Conservation (phyloP, 64 coral and sea anemone species). For the Actinia equina region DNA sequence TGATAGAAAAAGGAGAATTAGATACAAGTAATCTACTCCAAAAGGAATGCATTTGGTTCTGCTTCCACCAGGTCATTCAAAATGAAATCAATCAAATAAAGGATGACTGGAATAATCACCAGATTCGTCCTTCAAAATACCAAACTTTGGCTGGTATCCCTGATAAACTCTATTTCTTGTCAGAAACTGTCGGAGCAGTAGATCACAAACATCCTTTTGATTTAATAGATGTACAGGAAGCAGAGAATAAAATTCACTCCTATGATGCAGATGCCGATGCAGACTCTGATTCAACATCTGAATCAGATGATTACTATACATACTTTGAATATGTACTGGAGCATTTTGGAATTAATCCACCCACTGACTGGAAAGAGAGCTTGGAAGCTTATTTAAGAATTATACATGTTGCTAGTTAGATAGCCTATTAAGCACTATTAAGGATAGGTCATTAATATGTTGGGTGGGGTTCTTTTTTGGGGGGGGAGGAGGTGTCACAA, state of each 20-base stretch:
- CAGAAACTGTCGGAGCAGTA: slow-evolving; percentile 14
- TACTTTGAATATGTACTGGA: slow-evolving; percentile 39
- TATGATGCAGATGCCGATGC: slow-evolving; percentile 40
- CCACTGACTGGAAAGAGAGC: slow-evolving; percentile 31
- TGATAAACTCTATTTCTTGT: slow-evolving; percentile 25
- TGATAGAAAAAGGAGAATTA: slow-evolving; percentile 30
- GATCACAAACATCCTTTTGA: slow-evolving; percentile 24
- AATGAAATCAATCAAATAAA: slow-evolving; percentile 27
- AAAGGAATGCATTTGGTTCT: slow-evolving; percentile 40
- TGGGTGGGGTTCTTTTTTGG: too few species aligned
- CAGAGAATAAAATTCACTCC: slow-evolving; percentile 35
- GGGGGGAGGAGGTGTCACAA: too few species aligned
- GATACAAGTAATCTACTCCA: slow-evolving; percentile 24
- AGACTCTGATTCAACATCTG: slow-evolving; percentile 43
- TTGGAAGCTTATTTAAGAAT: slow-evolving; percentile 45
- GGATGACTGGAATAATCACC: slow-evolving; percentile 19
- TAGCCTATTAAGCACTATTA: background rate
- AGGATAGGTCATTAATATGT: too few species aligned
- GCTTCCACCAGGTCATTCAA: slow-evolving; percentile 31
- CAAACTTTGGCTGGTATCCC: slow-evolving; percentile 22
- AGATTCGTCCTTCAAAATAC: slow-evolving; percentile 23
- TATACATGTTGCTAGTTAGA: slow-evolving; percentile 38
- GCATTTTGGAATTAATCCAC: slow-evolving; percentile 38
- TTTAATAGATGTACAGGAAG: slow-evolving; percentile 24
- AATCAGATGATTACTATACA: slow-evolving; percentile 35